Conservation (phyloP, 2,113 vertebrate genomes). For the Melierax canorus region DNA sequence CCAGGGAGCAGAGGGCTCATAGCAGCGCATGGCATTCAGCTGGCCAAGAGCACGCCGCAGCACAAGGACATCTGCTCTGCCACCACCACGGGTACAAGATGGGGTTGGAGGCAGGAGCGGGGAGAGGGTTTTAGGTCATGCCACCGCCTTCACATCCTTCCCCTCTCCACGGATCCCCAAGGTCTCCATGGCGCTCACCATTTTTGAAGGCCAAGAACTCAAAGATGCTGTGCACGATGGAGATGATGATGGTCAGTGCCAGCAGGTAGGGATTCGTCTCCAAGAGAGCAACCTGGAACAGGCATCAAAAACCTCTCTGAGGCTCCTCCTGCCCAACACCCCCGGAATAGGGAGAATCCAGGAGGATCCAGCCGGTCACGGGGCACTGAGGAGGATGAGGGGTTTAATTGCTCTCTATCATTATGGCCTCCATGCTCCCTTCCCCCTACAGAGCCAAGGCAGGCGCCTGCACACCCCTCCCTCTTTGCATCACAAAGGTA, state of each 20-base stretch:
- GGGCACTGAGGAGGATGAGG: too few species aligned
- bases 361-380: accelerated
- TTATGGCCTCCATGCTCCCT: background rate
- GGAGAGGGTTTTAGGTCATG: background rate
- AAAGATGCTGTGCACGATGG: slow-evolving; percentile 94
- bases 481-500: too few species aligned
- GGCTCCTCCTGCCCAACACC: background rate
- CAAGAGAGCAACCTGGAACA: slow-evolving; percentile 83
- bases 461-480: background rate
- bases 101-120: too few species aligned
- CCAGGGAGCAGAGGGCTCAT: too few species aligned
- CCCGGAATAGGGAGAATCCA: background rate
- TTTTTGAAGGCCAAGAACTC: slow-evolving; percentile 97
- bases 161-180: accelerated
- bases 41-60: accelerated
- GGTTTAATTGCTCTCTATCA: background rate
- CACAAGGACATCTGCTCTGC: background rate
- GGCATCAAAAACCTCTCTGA: background rate
- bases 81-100: background rate
- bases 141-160: accelerated
- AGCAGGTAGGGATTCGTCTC: slow-evolving; percentile 94
- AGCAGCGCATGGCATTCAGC: accelerated
- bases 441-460: background rate
- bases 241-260: slow-evolving; percentile 89
- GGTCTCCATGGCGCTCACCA: slow-evolving; percentile 59